A percentile compares a stretch with the other conserved stretches of the same genome.
These are phyloP conservation scores for Patella pellucida DNA, from an alignment of 2,888 invertebrate species.

Conservation along the genomic window DNA sequence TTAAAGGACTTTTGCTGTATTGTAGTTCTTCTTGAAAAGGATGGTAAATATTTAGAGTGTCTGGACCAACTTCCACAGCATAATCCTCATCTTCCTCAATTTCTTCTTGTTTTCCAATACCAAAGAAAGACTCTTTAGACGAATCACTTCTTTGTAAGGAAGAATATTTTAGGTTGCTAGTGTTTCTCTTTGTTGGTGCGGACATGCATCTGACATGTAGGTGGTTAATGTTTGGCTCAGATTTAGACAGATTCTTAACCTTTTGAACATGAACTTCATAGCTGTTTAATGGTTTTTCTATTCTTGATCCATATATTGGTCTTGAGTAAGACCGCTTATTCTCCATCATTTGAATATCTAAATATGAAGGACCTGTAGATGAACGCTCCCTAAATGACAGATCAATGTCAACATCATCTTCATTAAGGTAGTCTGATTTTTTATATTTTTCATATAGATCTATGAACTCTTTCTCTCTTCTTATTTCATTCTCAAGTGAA, in stretches of 20 bases:
- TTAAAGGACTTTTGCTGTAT: neutral
- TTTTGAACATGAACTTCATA: constrained; percentile 32
- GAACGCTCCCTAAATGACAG: neutral
- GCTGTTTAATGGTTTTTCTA: neutral
- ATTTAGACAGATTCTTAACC: constrained; percentile 27
- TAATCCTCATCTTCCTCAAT: neutral
- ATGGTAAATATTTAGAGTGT: neutral
- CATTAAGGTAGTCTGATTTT: neutral
- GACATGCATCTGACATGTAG: constrained; percentile 61
- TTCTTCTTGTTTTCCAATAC: constrained; percentile 19
- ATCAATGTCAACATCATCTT: neutral
- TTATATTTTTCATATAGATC: constrained; percentile 37
- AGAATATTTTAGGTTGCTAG: constrained; percentile 4
- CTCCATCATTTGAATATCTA: too few species aligned
- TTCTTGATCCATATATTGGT: neutral
- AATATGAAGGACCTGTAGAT: neutral
- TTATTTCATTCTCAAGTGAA: constrained; percentile 27
- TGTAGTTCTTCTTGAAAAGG: neutral
- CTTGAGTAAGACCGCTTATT: constrained; percentile 8
- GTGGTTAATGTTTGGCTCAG: constrained; percentile 35
- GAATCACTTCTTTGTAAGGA: constrained; percentile 45
- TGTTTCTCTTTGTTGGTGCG: constrained; percentile 43
- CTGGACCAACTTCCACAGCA: neutral
- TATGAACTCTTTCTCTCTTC: constrained; percentile 34
- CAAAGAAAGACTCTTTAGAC: constrained; percentile 52